Conservation (phyloP, 2,797 vertebrate species). For the Tamandua tetradactyla region DNA sequence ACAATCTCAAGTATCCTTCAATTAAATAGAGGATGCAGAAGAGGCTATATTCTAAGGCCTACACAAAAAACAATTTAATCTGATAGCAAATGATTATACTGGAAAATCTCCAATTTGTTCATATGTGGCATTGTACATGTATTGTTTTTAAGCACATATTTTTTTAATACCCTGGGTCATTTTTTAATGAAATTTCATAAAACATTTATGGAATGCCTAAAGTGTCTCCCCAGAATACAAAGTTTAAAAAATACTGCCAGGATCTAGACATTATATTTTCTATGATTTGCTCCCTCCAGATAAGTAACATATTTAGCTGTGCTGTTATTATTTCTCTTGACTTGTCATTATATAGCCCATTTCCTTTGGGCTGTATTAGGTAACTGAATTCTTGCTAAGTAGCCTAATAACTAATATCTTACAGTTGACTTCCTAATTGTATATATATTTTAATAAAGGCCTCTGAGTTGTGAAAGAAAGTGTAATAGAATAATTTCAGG, state of each 20-base stretch:
- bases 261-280: neutral
- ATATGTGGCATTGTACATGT: neutral
- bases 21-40: neutral
- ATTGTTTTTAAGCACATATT: neutral
- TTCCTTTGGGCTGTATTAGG: neutral
- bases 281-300: neutral
- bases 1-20: neutral
- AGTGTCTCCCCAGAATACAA: neutral
- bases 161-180: conserved; percentile 11
- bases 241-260: neutral
- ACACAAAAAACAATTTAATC: neutral
- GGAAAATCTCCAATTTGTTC: neutral
- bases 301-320: neutral
- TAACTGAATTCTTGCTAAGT: conserved; percentile 47
- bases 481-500: neutral
- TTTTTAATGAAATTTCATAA: conserved; percentile 10
- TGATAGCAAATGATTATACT: neutral
- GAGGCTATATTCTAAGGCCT: neutral
- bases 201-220: neutral
- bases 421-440: neutral
- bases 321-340: neutral
- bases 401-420: conserved; percentile 21
- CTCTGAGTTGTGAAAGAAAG: conserved; percentile 32
- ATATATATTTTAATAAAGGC: conserved; percentile 1
- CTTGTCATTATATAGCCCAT: neutral